Evolutionary conservation across 2,113 vertebrate genomes (phyloP).

Genomic region (Dinomys branickii): DNA sequence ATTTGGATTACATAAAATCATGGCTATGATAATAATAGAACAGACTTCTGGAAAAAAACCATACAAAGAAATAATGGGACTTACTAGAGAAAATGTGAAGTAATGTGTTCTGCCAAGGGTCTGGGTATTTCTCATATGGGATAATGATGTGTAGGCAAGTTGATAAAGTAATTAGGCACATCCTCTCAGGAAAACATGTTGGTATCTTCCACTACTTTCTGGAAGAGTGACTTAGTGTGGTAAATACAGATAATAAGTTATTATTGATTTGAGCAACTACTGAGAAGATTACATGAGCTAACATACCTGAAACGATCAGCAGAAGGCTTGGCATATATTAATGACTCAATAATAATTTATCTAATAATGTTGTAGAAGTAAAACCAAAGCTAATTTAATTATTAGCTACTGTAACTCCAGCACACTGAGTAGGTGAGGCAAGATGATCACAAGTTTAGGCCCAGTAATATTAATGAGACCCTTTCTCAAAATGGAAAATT

Average conservation of each 20-base stretch:
- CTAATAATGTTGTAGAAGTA: not conserved
- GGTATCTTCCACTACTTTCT: not conserved
- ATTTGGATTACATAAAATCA: not conserved
- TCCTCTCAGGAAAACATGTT: not conserved
- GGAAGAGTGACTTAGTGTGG: not conserved
- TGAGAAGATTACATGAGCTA: not conserved
- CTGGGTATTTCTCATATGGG: not conserved
- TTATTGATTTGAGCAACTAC: not conserved
- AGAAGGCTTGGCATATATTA: not conserved
- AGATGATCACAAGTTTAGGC: not conserved
- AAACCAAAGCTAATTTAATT: not conserved
- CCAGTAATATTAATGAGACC: not conserved
- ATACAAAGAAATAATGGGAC: not conserved
- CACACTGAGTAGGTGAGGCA: not conserved
- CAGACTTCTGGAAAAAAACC: not conserved
- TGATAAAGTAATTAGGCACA: not conserved
- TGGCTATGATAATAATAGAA: not conserved
- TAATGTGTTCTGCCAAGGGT: rapidly evolving
- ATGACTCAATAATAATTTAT: not conserved
- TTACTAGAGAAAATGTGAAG: not conserved
- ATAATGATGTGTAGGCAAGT: not conserved
- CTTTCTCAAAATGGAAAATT: not conserved
- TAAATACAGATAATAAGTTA: not conserved
- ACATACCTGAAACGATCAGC: not conserved
- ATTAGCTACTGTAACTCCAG: not conserved